These are phyloP conservation scores for Lymantria monacha DNA, from an alignment of 2,888 invertebrate species.

Conservation along the genomic window DNA sequence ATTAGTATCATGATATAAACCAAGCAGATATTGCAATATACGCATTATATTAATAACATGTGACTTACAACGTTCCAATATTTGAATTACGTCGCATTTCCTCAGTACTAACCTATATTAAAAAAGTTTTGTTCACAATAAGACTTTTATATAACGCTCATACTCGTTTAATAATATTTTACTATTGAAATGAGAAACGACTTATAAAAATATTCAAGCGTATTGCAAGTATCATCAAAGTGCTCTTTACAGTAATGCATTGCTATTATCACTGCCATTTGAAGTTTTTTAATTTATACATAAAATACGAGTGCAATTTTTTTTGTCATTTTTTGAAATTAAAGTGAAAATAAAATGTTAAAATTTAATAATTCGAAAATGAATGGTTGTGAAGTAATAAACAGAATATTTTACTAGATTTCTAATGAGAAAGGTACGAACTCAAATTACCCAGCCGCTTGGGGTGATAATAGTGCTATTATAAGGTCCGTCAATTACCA, in stretches of 20 bases:
- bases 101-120: constrained; percentile 35
- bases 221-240: constrained; percentile 22
- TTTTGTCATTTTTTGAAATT: too few relatives aligned
- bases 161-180: constrained; percentile 38
- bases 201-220: constrained; percentile 39
- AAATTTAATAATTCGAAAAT: too few relatives aligned
- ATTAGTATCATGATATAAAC: too few relatives aligned
- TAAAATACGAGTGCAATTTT: background rate
- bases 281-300: background rate
- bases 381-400: too few relatives aligned
- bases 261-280: constrained; percentile 22
- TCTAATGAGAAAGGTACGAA: too few relatives aligned
- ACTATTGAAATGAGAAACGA: constrained; percentile 40
- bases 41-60: too few relatives aligned
- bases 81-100: constrained; percentile 17
- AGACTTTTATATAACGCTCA: constrained; percentile 35
- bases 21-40: too few relatives aligned
- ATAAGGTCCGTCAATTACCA: too few relatives aligned
- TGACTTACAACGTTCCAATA: constrained; percentile 4
- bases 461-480: too few relatives aligned
- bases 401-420: too few relatives aligned
- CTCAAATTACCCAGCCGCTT: too few relatives aligned
- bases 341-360: too few relatives aligned
- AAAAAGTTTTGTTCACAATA: constrained; percentile 37
- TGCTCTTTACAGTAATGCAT: constrained; percentile 31